phyloP scores from a whole-genome alignment of 1,140 invertebrate species.

The Rhyzopertha dominica region DNA sequence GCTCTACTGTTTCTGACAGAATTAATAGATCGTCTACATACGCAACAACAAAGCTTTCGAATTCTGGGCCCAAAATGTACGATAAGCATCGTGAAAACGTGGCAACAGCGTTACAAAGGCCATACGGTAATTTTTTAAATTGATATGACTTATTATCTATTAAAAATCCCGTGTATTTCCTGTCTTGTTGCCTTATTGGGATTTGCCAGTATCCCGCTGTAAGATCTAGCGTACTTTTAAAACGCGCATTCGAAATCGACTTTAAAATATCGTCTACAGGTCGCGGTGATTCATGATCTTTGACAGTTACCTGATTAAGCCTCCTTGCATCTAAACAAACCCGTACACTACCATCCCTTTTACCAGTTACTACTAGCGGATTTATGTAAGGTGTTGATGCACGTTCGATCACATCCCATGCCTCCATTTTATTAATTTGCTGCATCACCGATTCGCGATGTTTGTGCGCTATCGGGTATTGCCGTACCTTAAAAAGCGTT shows the following conservation, averaged over 20 bases:
- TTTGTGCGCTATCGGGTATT: not conserved
- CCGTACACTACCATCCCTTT: not conserved
- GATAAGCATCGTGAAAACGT: not conserved
- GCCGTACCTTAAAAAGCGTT: too few relatives aligned
- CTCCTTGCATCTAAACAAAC: conserved; percentile 1
- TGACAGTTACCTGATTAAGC: not conserved
- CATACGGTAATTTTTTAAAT: not conserved
- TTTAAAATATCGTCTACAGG: not conserved
- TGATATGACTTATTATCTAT: conserved; percentile 1
- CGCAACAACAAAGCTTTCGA: not conserved
- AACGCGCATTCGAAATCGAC: not conserved
- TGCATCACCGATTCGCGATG: not conserved
- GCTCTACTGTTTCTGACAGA: not conserved
- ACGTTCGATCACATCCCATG: conserved; percentile 5
- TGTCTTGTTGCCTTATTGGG: not conserved
- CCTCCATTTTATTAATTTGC: not conserved
- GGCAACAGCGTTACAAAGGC: not conserved
- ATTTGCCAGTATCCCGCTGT: conserved; percentile 3
- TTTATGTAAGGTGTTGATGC: too few relatives aligned
- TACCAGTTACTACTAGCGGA: not conserved
- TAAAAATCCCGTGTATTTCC: conserved; percentile 5
- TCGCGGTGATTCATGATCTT: not conserved
- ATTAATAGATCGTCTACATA: conserved; percentile 6
- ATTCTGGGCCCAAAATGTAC: conserved; percentile 1
- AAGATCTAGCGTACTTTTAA: conserved; percentile 1